phyloP scores from a whole-genome alignment of 2,888 invertebrate species.

The Hydrotaea cyrtoneurina region DNA sequence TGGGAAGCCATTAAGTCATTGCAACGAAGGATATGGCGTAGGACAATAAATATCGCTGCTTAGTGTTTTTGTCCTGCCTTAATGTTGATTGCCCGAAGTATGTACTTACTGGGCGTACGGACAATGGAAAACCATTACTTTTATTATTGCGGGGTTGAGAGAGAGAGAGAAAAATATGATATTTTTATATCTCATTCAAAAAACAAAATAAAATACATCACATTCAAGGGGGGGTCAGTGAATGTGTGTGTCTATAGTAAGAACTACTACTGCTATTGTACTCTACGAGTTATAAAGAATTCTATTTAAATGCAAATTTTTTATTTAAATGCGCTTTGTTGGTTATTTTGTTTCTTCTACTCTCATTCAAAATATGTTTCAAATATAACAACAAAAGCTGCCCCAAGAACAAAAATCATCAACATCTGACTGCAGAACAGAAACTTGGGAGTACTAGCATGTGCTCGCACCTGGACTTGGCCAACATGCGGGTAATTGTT shows the following conservation, averaged over 20 bases:
- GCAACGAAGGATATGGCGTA: not conserved
- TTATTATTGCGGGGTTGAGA: slow-evolving; percentile 3
- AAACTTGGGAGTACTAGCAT: not conserved
- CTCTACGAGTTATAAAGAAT: slow-evolving; percentile 29
- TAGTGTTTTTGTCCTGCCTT: not conserved
- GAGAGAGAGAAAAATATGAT: not conserved
- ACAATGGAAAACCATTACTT: slow-evolving; percentile 32
- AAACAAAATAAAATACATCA: not conserved
- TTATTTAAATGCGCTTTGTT: slow-evolving; percentile 42
- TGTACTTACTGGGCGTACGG: not conserved
- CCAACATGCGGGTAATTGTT: not conserved
- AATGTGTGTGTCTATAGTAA: not conserved
- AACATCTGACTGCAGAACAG: not conserved
- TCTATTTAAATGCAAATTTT: slow-evolving; percentile 64
- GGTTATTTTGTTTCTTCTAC: not conserved
- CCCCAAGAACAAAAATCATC: no score
- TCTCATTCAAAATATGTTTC: slow-evolving; percentile 26
- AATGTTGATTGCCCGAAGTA: slow-evolving; percentile 3
- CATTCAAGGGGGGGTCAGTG: not conserved
- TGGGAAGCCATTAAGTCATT: slow-evolving; percentile 2
- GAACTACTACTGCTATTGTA: slow-evolving; percentile 23
- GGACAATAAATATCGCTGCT: not conserved
- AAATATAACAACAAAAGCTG: slow-evolving; percentile 7
- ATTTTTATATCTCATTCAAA: slow-evolving; percentile 9
- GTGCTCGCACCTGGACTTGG: not conserved